Conservation (phyloP, 1,140 invertebrate species). For the Grapholita molesta region DNA sequence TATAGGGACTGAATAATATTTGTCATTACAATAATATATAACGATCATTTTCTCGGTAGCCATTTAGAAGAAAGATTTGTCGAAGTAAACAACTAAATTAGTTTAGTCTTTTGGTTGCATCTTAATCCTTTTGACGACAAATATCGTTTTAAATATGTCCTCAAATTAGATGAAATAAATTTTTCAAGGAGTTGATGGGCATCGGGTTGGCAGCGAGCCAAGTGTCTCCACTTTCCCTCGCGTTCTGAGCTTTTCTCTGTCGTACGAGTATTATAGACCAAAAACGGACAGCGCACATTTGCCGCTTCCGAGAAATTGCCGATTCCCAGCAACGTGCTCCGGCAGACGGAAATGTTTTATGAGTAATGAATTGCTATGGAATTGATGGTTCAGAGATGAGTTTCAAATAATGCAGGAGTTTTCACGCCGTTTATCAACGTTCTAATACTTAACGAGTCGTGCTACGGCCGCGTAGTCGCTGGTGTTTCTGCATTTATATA, state of each 20-base stretch:
- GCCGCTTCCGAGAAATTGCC: conserved; percentile 63
- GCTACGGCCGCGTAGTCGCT: not conserved
- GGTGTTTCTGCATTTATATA: not conserved
- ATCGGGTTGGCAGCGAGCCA: conserved; percentile 50
- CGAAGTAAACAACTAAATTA: conserved; percentile 39
- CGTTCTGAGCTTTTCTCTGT: conserved; percentile 42
- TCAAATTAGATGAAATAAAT: conserved; percentile 66
- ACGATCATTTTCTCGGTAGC: not conserved
- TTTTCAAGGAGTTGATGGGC: conserved; percentile 54
- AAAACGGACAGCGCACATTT: conserved; percentile 49
- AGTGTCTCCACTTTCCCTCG: conserved; percentile 53
- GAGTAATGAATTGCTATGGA: conserved; percentile 50
- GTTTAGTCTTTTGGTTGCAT: conserved; percentile 27
- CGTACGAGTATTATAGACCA: conserved; percentile 27
- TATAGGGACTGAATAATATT: too few species aligned
- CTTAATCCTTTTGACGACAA: conserved; percentile 57
- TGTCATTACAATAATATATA: not conserved
- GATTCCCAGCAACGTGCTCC: conserved; percentile 51
- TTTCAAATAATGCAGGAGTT: conserved; percentile 21
- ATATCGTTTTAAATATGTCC: conserved; percentile 63
- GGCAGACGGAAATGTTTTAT: conserved; percentile 62
- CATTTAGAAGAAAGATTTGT: not conserved
- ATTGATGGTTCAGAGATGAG: conserved; percentile 39
- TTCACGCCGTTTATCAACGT: conserved; percentile 16
- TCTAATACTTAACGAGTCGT: conserved; percentile 11